Percentiles rank a stretch among this genome's conserved stretches.
These are phyloP conservation scores for Coronaproctus castanopsis DNA, from an alignment of 2,888 invertebrate genomes.

Conservation along the genomic window DNA sequence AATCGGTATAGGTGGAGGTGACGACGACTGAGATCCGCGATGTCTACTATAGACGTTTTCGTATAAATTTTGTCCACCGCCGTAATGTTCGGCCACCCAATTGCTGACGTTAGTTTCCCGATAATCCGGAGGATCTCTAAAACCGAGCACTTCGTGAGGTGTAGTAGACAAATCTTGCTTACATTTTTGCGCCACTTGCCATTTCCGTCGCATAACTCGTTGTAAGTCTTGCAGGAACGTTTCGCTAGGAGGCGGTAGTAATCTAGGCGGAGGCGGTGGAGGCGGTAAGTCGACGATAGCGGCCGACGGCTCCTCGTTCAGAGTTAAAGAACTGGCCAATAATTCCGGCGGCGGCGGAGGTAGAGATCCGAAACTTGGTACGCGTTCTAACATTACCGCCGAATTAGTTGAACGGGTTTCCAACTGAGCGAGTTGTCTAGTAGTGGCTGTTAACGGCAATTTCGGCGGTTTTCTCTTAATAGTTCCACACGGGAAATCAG, in stretches of 20 bases:
- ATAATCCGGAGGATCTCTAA: slow-evolving; percentile 58
- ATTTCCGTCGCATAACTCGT: slow-evolving; percentile 78
- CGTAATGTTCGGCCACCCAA: slow-evolving; percentile 78
- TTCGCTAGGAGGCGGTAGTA: slow-evolving; percentile 23
- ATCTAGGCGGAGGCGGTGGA: slow-evolving; percentile 39
- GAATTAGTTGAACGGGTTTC: slow-evolving; percentile 6
- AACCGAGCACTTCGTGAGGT: slow-evolving; percentile 77
- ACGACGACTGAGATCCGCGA: slow-evolving; percentile 7
- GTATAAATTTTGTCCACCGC: slow-evolving; percentile 39
- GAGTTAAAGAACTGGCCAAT: slow-evolving; percentile 53
- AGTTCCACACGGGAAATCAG: slow-evolving; percentile 38
- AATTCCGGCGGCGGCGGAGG: slow-evolving; percentile 44
- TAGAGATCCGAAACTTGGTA: slow-evolving; percentile 24
- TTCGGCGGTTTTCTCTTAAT: slow-evolving; percentile 85
- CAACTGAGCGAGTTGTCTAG: slow-evolving; percentile 49
- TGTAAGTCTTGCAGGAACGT: slow-evolving; percentile 64
- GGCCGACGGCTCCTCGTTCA: slow-evolving; percentile 30
- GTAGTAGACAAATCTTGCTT: slow-evolving; percentile 70
- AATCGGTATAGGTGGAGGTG: background rate
- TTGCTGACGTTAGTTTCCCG: slow-evolving; percentile 65
- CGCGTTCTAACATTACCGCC: slow-evolving; percentile 10
- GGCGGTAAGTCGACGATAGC: slow-evolving; percentile 36
- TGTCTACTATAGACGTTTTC: slow-evolving; percentile 39
- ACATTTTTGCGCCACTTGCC: slow-evolving; percentile 84
- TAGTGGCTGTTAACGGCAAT: slow-evolving; percentile 73